phyloP scores from a whole-genome alignment of 2,113 vertebrate genomes.

The Hydrochoerus hydrochaeris region DNA sequence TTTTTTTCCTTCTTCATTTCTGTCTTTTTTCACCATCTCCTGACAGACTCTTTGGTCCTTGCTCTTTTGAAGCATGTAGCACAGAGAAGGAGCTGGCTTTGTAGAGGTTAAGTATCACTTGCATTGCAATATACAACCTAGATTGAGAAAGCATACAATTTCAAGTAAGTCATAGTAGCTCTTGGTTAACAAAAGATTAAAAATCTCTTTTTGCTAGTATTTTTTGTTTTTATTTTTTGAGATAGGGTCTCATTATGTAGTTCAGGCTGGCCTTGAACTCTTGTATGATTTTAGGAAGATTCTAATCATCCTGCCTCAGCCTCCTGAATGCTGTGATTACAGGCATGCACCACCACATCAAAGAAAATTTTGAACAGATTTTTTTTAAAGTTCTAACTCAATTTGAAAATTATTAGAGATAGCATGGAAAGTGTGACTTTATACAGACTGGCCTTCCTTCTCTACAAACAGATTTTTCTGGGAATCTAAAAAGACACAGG shows the following conservation, averaged over 20 bases:
- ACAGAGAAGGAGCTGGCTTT: neutral
- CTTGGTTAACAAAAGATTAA: neutral
- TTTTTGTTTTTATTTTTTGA: neutral
- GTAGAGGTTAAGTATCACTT: neutral
- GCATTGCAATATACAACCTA: neutral
- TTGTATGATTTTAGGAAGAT: no score
- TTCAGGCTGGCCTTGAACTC: neutral
- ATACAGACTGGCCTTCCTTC: neutral
- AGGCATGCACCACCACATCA: neutral
- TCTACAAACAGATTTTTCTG: neutral
- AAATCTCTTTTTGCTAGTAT: neutral
- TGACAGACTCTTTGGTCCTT: neutral
- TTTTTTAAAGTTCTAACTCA: neutral
- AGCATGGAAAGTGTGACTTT: neutral
- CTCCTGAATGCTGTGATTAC: neutral
- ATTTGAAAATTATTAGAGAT: neutral
- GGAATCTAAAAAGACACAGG: neutral
- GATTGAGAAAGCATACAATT: neutral
- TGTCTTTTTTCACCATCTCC: neutral
- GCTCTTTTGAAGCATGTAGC: neutral
- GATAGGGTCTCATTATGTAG: neutral
- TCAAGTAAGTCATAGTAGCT: neutral
- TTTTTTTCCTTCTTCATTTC: neutral
- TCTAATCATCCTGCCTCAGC: neutral
- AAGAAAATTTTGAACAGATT: neutral